A percentile compares a stretch with the other conserved stretches of the same genome.
These are phyloP conservation scores for Antedon mediterranea DNA, from an alignment of 53 echinoderm and acorn worm species.

Conservation along the genomic window DNA sequence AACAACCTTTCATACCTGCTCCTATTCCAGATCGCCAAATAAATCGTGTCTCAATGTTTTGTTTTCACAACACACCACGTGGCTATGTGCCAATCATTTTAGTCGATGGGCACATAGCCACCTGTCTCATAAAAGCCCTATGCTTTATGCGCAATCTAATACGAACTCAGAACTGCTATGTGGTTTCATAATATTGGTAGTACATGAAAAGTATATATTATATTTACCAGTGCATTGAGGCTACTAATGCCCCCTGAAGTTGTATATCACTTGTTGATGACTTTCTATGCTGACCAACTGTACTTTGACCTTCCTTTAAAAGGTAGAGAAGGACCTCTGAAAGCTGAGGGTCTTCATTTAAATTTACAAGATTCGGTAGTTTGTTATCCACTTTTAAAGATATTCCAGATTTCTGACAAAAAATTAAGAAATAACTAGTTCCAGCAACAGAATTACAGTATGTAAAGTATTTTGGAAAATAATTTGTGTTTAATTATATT, in stretches of 20 bases:
- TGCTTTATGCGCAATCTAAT: background rate
- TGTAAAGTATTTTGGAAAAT: no score
- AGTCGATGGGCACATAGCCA: conserved; percentile 1
- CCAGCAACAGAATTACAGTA: no score
- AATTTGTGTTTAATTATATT: no score
- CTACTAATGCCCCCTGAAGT: conserved; percentile 55
- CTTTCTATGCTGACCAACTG: conserved; percentile 48
- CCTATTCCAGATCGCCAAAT: no score
- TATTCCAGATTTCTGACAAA: conserved; percentile 34
- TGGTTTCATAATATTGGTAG: background rate
- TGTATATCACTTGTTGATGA: conserved; percentile 39
- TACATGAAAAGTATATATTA: background rate
- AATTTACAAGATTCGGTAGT: conserved; percentile 77
- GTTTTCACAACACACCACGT: no score
- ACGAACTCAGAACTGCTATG: background rate
- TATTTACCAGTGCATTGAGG: conserved; percentile 52
- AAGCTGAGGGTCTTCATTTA: conserved; percentile 88
- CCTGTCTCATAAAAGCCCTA: background rate
- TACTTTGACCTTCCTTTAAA: conserved; percentile 59
- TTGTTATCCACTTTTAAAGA: conserved; percentile 59
- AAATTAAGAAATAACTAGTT: background rate
- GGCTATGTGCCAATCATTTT: background rate
- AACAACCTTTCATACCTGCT: no score
- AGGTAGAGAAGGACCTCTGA: conserved; percentile 88
- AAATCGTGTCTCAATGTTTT: no score